Percentiles rank a stretch among this genome's conserved stretches.
Conservation (phyloP, 2,797 vertebrate species). For the Eulemur mongoz region DNA sequence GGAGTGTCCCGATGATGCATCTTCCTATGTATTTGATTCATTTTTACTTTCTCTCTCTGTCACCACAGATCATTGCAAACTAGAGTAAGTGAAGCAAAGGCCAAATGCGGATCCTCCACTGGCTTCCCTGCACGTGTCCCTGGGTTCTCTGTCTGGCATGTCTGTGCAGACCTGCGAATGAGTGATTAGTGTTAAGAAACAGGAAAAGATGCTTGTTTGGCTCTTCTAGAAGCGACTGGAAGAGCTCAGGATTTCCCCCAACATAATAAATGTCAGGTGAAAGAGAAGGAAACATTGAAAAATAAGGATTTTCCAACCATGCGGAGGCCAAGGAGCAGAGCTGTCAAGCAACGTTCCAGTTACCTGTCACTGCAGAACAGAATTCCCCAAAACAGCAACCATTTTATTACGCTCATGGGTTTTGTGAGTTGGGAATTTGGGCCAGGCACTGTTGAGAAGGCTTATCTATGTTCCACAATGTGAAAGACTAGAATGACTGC, state of each 20-base stretch:
- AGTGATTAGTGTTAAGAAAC: background rate
- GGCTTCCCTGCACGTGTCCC: fast-evolving
- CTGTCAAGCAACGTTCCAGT: fast-evolving
- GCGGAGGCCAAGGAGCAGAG: background rate
- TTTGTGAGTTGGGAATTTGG: background rate
- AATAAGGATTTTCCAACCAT: fast-evolving
- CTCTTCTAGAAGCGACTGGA: background rate
- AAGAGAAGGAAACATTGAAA: background rate
- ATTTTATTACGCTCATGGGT: fast-evolving
- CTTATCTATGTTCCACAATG: background rate
- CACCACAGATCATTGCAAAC: background rate
- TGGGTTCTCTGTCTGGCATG: fast-evolving
- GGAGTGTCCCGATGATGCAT: fast-evolving
- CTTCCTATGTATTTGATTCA: background rate
- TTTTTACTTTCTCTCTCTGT: background rate
- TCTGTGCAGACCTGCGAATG: background rate
- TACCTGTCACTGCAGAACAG: background rate
- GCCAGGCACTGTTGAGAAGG: background rate
- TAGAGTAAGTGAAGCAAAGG: background rate
- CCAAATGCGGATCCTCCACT: fast-evolving
- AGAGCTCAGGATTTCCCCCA: background rate
- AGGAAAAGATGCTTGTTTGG: background rate
- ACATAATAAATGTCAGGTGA: background rate
- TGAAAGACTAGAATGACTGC: background rate
- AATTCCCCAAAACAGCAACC: background rate